phyloP scores from a whole-genome alignment of 2,797 vertebrate genomes.

The Danio jaintianensis region DNA sequence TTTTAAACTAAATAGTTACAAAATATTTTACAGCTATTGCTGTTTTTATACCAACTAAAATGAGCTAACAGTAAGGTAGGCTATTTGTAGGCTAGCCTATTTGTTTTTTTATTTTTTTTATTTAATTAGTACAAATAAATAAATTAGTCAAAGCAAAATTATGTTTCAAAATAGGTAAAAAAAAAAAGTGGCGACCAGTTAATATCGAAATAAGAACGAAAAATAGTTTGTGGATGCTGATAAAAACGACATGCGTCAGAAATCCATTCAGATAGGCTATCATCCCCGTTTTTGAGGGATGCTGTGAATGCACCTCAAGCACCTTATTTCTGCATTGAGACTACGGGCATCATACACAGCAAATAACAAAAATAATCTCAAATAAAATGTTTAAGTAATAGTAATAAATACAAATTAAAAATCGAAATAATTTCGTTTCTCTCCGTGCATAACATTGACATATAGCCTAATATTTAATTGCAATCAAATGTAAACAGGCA shows the following conservation, averaged over 20 bases:
- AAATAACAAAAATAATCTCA: not conserved
- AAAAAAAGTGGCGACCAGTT: not conserved
- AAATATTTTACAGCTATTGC: not conserved
- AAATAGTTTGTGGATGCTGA: not conserved
- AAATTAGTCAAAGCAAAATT: not conserved
- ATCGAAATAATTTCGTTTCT: not conserved
- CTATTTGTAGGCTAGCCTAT: no score
- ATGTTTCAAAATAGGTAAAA: not conserved
- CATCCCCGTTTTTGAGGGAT: not conserved
- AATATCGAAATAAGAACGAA: not conserved
- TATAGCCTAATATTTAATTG: no score
- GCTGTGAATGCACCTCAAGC: conserved; percentile 6
- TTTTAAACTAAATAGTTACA: not conserved
- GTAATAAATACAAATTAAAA: not conserved
- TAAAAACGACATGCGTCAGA: conserved; percentile 6
- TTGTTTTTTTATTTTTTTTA: no score
- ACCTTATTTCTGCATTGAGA: not conserved
- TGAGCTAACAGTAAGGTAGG: not conserved
- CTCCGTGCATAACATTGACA: not conserved
- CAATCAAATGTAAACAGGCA: not conserved
- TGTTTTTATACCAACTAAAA: not conserved
- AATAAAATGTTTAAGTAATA: not conserved
- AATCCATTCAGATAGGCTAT: not conserved
- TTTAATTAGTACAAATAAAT: not conserved
- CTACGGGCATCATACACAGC: not conserved